Base-by-base conservation (phyloP, 2,797 vertebrate species). In the Peromyscus melanophrys region DNA sequence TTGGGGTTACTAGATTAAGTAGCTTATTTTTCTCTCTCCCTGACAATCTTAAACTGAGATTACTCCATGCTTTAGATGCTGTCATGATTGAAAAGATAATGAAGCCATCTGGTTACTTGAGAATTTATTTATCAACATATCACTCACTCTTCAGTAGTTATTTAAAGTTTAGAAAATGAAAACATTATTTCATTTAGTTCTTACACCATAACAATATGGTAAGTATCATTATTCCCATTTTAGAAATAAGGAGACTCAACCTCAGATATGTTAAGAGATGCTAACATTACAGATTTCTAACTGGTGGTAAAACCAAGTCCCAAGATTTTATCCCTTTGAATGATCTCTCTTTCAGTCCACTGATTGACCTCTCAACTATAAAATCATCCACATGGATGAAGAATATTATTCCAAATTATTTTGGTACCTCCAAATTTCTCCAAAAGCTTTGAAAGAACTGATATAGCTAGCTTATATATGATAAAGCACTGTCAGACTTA, bases 361-460 rank as follows among this genome's bases (percentile, higher is more conserved):
- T 75, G 46, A 86, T 61, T 86, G 76, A 71, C 31, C 82, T 76
- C 71, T 59, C 37, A n/a, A 43, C 11, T 65, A 88, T 81, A 71
- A 96, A 92, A 90, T 59, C 5, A 88, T 81, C 92, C 93, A 52
- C 59, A 90, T 61, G 14, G 67, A 94, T 80, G 61, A 34, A 96
- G n/a, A 13, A 92, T 14, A 92, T 84, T 57, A 92, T 78, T 55
- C 52, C 37, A 84, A 71, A 92, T 90, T 96, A 95, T 31, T 94
- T 94, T 92, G 37, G 6, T 46, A 88, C 29, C 13, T 88, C 77
- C 46, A 46, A 95, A 89, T 75, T 91, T 92, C 67, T 88, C 91
- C 76, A 92, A 96, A 90, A 75, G 6, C 21, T 65, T 78, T 95
- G 87, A 59, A 82, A 89, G 13, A 63, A 34, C 76, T 94, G 16